phyloP scores from a whole-genome alignment of 2,888 invertebrate species.

The Drosophila kanekoi region DNA sequence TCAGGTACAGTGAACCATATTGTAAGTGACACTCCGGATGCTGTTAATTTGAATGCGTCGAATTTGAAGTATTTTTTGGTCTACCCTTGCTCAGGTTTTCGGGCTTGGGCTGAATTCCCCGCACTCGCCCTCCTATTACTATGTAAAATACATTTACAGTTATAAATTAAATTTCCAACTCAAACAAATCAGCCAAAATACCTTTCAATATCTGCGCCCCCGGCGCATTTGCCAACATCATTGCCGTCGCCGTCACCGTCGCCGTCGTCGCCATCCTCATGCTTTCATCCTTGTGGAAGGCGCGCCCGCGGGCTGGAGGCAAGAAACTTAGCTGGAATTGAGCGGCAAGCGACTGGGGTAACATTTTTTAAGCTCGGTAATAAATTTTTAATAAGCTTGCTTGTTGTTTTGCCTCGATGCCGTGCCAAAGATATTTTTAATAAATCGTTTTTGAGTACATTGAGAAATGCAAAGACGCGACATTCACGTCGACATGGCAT shows the following conservation, averaged over 20 bases:
- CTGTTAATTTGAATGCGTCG: conserved; percentile 1
- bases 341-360: conserved; percentile 66
- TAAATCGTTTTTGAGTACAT: conserved; percentile 79
- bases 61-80: conserved; percentile 10
- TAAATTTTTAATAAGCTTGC: conserved; percentile 81
- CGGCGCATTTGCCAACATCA: conserved; percentile 45
- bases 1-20: conserved; percentile 6
- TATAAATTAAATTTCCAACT: conserved; percentile 79
- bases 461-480: conserved; percentile 73
- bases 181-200: conserved; percentile 79
- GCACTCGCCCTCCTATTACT: not conserved
- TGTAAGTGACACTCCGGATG: conserved; percentile 19
- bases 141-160: conserved; percentile 71
- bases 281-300: conserved; percentile 31
- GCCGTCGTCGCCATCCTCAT: conserved; percentile 14
- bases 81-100: conserved; percentile 6
- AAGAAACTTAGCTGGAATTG: conserved; percentile 30
- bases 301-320: conserved; percentile 34
- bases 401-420: conserved; percentile 73
- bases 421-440: conserved; percentile 79
- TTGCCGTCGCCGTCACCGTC: conserved; percentile 1
- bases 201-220: conserved; percentile 76
- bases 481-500: conserved; percentile 41
- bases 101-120: not conserved
- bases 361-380: conserved; percentile 80